Evolutionary conservation across 2,797 vertebrate genomes (phyloP).

Genomic region (Pelodytes ibericus): DNA sequence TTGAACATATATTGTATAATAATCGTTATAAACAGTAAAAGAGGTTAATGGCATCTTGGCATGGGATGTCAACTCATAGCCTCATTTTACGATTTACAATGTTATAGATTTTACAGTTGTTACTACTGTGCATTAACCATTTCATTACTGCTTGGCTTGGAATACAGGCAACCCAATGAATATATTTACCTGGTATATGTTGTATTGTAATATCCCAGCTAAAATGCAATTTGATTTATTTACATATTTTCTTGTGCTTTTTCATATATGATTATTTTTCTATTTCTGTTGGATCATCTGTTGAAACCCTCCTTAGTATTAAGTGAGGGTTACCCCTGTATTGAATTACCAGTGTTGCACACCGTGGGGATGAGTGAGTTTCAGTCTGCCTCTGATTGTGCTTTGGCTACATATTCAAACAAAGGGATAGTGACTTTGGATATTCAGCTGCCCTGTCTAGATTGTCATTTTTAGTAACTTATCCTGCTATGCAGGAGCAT

Average conservation of each 20-base stretch:
- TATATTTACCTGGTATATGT: background rate
- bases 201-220: background rate
- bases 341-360: background rate
- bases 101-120: background rate
- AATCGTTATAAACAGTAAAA: background rate
- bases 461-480: slow-evolving; percentile 3
- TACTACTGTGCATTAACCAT: background rate
- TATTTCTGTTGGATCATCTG: background rate
- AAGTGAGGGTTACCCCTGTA: background rate
- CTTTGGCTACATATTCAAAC: background rate
- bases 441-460: slow-evolving; percentile 16
- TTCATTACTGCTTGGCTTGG: background rate
- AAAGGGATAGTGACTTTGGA: slow-evolving; percentile 14
- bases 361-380: background rate
- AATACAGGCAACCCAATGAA: background rate
- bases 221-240: background rate
- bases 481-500: background rate
- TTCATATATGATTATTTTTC: background rate
- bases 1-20: background rate
- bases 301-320: background rate
- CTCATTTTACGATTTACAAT: background rate
- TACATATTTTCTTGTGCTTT: background rate
- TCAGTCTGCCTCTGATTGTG: background rate
- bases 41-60: background rate
- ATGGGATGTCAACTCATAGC: background rate